Evolutionary conservation across 2,113 vertebrate genomes (phyloP).

Genomic region (Myotis brandtii): DNA sequence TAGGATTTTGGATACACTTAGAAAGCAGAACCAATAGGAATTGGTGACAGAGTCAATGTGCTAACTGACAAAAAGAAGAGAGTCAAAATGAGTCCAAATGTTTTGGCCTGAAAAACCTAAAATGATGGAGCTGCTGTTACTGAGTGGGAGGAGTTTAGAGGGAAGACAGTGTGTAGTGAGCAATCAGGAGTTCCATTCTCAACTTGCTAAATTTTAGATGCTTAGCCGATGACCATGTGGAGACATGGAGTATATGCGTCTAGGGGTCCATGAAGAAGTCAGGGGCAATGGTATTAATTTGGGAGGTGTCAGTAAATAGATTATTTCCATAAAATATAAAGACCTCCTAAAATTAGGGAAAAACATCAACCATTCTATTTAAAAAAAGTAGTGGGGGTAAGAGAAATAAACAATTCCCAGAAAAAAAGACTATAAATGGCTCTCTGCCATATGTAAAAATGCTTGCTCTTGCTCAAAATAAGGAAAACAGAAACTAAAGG

Average conservation of each 20-base stretch:
- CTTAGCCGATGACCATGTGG: neutral
- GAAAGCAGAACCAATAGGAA: neutral
- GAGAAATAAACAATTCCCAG: neutral
- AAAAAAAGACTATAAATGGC: neutral
- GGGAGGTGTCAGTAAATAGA: neutral
- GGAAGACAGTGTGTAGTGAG: neutral
- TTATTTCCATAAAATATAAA: constrained; percentile 17
- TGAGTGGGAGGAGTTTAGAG: neutral
- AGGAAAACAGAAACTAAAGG: neutral
- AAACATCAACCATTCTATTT: neutral
- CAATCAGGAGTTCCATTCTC: neutral
- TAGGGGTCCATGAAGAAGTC: neutral
- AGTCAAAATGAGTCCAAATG: neutral
- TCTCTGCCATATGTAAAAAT: neutral
- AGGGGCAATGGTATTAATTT: neutral
- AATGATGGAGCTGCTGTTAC: neutral
- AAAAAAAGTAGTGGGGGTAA: neutral
- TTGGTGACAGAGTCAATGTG: neutral
- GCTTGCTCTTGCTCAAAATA: neutral
- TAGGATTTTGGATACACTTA: neutral
- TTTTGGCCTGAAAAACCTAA: neutral
- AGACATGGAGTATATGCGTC: neutral
- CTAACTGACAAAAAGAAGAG: neutral
- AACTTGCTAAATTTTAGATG: neutral
- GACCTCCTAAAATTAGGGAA: neutral